Conservation (phyloP, 1,140 invertebrate species). For the Reticulitermes speratus region DNA sequence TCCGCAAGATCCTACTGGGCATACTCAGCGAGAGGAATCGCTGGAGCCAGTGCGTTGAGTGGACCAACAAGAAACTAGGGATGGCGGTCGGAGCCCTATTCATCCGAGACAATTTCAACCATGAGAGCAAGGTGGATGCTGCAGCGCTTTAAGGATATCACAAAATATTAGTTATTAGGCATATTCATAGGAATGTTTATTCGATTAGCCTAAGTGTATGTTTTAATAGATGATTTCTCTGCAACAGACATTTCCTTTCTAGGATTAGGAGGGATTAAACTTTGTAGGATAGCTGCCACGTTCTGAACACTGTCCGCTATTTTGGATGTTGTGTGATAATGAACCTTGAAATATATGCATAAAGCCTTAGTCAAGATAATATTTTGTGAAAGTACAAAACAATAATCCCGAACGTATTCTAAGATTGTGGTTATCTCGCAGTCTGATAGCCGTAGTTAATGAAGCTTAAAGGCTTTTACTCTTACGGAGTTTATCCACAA, state of each 20-base stretch:
- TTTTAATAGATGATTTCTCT: not conserved
- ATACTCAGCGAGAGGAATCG: conserved; percentile 72
- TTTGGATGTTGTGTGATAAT: too few relatives aligned
- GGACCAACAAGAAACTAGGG: conserved; percentile 81
- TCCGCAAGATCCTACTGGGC: conserved; percentile 76
- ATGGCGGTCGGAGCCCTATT: conserved; percentile 82
- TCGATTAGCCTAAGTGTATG: not conserved
- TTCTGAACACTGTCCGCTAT: too few relatives aligned
- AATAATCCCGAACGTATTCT: too few relatives aligned
- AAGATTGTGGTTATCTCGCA: too few relatives aligned
- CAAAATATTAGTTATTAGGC: not conserved
- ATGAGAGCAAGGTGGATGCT: conserved; percentile 69
- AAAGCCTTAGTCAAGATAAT: too few relatives aligned
- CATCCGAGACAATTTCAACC: conserved; percentile 79
- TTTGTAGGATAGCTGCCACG: too few relatives aligned
- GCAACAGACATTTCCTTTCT: not conserved
- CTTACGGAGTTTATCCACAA: too few relatives aligned
- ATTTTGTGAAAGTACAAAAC: too few relatives aligned
- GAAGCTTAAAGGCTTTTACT: too few relatives aligned
- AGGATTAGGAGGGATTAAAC: not conserved
- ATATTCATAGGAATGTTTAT: not conserved
- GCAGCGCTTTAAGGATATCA: not conserved
- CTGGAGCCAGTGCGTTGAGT: conserved; percentile 79
- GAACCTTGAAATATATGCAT: too few relatives aligned
- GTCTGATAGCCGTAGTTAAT: too few relatives aligned